These are phyloP conservation scores for Pseudomyrmex sp. DNA, from an alignment of 1,140 invertebrate species.

Conservation along the genomic window DNA sequence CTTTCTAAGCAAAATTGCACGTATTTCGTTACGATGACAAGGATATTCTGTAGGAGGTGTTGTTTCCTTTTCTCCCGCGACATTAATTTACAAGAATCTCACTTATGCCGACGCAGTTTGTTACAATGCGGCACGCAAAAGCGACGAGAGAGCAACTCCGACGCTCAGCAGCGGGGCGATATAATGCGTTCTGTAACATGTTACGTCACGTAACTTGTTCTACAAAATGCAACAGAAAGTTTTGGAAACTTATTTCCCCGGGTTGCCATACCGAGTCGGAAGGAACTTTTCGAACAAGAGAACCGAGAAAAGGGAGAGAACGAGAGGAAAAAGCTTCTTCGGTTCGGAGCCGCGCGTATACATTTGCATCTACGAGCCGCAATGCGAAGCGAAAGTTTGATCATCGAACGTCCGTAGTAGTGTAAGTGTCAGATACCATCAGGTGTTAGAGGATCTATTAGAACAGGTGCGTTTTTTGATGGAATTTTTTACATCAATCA, in stretches of 20 bases:
- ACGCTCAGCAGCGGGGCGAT: slow-evolving; percentile 1
- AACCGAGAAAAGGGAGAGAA: slow-evolving; percentile 7
- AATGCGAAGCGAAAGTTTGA: background rate
- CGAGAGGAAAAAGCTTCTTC: background rate
- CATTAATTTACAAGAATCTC: slow-evolving; percentile 39
- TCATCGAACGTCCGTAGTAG: slow-evolving; percentile 3
- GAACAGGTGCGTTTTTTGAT: background rate
- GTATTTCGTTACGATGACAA: background rate
- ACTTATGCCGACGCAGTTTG: background rate
- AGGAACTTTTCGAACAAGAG: slow-evolving; percentile 4
- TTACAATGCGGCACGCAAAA: background rate
- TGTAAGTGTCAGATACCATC: slow-evolving; percentile 3
- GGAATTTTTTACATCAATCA: background rate
- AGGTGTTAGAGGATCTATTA: background rate
- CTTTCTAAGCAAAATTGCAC: too few species aligned
- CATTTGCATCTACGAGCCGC: slow-evolving; percentile 31
- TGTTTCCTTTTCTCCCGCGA: background rate
- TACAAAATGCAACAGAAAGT: slow-evolving; percentile 51
- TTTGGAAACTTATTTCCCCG: slow-evolving; percentile 40
- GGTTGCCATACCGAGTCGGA: background rate
- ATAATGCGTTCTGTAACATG: slow-evolving; percentile 45
- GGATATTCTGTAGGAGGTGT: background rate
- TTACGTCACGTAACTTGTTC: slow-evolving; percentile 55
- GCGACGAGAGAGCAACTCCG: slow-evolving; percentile 12
- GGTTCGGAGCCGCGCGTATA: slow-evolving; percentile 10